Evolutionary conservation across 2,888 invertebrate species (phyloP).

Genomic region (Lasioglossum zephyrum): DNA sequence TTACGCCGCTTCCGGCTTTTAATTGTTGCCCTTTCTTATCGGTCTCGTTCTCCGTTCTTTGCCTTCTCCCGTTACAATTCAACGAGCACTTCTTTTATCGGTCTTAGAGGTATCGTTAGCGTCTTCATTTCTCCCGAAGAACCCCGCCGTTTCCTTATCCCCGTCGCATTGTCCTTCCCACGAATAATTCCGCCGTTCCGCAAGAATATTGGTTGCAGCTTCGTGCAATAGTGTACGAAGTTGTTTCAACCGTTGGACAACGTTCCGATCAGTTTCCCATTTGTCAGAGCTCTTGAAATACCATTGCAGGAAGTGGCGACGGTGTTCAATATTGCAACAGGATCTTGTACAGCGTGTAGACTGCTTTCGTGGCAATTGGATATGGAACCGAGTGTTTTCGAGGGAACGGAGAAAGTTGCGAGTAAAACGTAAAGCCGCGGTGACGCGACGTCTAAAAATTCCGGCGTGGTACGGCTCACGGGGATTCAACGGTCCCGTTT

Average conservation of each 20-base stretch:
- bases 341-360: background rate
- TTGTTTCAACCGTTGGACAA: too few species aligned
- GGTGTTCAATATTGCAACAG: too few species aligned
- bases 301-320: too few species aligned
- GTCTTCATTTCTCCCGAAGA: background rate
- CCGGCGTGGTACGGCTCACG: background rate
- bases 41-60: background rate
- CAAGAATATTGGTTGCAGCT: too few species aligned
- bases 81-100: background rate
- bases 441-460: conserved; percentile 3
- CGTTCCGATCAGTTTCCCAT: background rate
- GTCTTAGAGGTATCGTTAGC: background rate
- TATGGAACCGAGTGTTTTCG: background rate
- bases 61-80: background rate
- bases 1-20: background rate
- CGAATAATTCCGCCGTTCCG: background rate
- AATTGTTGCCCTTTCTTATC: background rate
- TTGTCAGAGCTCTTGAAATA: too few species aligned
- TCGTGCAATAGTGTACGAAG: too few species aligned
- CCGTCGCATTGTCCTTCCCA: background rate
- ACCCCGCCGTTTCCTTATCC: background rate
- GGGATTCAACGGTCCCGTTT: background rate
- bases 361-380: background rate
- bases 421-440: background rate
- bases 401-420: background rate